Base-by-base conservation (phyloP, 2,113 vertebrate species). In the Phaethon lepturus region DNA sequence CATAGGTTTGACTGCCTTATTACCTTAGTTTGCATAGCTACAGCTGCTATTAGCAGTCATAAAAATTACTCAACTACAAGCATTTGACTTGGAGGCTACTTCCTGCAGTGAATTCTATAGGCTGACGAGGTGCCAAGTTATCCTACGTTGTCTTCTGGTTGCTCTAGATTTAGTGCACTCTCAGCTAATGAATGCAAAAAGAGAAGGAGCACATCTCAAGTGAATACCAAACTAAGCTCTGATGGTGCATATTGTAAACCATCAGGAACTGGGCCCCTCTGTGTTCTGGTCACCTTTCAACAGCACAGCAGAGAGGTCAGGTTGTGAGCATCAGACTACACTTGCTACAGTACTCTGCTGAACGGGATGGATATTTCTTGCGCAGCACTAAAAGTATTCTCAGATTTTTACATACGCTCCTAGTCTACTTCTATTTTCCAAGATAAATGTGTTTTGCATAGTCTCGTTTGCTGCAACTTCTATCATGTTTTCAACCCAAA, bases 11-110 rank as follows among this genome's bases (percentile, higher is more conserved):
- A 95, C 94, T 96, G 92, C 93, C 84, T 91, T 81, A 77, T 92
- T 97, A 97, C 92, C 92, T 95, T 84, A 90, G 96, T 95, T 98
- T 98, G 95, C 94, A 97, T 86, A 96, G 89, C 96, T 98, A 97
- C 95, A 97, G 93, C 95, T 97, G 95, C 96, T 97, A 98, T 93
- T 98, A 98, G 86, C 38, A 84, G 95, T 92, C 94, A 97, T 97
- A 98, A 98, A 96, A 98, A 97, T 96, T 95, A 96, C 84, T 97
- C 89, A 96, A n/a, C 93, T 96, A 79, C 67, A 90, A 96, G 89
- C 67, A 20, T 95, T 92, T 97, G 89, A 97, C 97, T 96, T 71
- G 7, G 91, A 97, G 78, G 96, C 74, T 76, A 81, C 96, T 93
- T 93, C 83, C 91, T 86, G 86, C 40, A 49, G 75, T 86, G 87